These are phyloP conservation scores for Acropternis orthonyx DNA, from an alignment of 2,797 vertebrate species.

Conservation along the genomic window DNA sequence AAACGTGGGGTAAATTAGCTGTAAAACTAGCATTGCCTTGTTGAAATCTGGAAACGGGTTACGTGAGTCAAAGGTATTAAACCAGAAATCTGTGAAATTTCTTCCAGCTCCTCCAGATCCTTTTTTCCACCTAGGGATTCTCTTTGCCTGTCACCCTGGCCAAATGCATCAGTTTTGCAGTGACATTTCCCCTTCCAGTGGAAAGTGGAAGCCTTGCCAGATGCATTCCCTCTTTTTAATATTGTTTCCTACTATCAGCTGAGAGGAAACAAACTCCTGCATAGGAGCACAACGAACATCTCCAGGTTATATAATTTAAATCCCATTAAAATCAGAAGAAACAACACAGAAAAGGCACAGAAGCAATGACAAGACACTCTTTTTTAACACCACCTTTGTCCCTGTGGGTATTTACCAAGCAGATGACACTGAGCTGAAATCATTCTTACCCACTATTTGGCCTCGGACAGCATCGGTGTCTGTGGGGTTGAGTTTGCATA, in stretches of 20 bases:
- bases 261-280: conserved; percentile 4
- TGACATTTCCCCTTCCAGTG: neutral
- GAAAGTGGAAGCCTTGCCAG: neutral
- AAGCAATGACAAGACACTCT: neutral
- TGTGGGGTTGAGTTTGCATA: conserved; percentile 97
- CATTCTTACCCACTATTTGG: conserved; percentile 93
- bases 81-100: neutral
- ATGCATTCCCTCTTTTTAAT: neutral
- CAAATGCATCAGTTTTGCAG: neutral
- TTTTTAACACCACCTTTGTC: neutral
- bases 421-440: conserved; percentile 7
- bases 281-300: neutral
- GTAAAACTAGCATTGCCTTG: neutral
- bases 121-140: neutral
- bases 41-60: neutral
- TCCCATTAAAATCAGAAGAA: neutral
- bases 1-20: neutral
- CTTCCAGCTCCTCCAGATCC: neutral
- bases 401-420: neutral
- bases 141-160: neutral
- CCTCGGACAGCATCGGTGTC: conserved; percentile 97
- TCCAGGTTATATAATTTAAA: neutral
- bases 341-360: neutral
- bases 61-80: neutral
- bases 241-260: neutral